Evolutionary conservation across 2,888 invertebrate species (phyloP).

Genomic region (Cheilosia grossa): DNA sequence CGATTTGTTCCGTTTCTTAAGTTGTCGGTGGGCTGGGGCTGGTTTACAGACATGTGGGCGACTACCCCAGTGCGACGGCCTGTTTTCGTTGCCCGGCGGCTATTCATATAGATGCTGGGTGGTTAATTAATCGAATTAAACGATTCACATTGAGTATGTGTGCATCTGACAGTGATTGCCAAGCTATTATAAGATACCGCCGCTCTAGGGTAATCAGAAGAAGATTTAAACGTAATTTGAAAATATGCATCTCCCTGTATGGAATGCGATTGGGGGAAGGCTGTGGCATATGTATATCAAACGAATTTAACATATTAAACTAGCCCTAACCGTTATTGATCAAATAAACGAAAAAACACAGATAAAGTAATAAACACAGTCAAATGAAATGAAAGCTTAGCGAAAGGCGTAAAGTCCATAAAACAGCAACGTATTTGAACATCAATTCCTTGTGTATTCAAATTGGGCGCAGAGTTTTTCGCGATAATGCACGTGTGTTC

Average conservation of each 20-base stretch:
- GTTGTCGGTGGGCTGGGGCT: constrained; percentile 42
- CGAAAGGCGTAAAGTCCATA: no score
- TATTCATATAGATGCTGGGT: constrained; percentile 60
- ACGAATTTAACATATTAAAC: no score
- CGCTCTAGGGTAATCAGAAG: constrained; percentile 28
- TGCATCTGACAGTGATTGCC: constrained; percentile 82
- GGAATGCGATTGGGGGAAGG: not conserved
- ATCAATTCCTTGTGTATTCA: no score
- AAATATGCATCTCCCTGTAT: constrained; percentile 21
- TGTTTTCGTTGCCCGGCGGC: constrained; percentile 62
- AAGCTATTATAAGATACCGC: constrained; percentile 62
- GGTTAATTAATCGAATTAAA: constrained; percentile 83
- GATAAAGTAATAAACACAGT: no score
- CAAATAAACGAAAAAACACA: no score
- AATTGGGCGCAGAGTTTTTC: no score
- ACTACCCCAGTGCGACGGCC: constrained; percentile 46
- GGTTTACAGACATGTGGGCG: constrained; percentile 49
- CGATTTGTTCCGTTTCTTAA: constrained; percentile 78
- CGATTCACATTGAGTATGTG: constrained; percentile 76
- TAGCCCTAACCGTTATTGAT: no score
- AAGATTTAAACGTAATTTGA: constrained; percentile 55
- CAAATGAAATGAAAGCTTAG: no score
- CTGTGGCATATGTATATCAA: not conserved
- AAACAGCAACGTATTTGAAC: no score
- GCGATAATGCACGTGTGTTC: no score